Evolutionary conservation across 2,888 invertebrate genomes (phyloP).

Genomic region (Pediacus dermestoides): DNA sequence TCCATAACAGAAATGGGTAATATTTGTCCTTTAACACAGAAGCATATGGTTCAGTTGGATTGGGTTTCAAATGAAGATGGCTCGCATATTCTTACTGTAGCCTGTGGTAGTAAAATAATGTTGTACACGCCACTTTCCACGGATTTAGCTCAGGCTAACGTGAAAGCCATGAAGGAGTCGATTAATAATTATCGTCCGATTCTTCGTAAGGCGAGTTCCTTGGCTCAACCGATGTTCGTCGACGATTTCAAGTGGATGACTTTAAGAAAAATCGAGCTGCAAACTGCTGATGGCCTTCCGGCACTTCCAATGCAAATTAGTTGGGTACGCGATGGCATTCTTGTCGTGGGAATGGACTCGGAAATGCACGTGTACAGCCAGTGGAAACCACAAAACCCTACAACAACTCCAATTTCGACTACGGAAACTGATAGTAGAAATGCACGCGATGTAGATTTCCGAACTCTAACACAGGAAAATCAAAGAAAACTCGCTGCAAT

Average conservation of each 20-base stretch:
- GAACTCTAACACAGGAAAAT: slow-evolving; percentile 64
- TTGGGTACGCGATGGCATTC: slow-evolving; percentile 94
- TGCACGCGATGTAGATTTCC: slow-evolving; percentile 66
- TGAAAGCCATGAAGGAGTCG: slow-evolving; percentile 70
- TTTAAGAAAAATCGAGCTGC: slow-evolving; percentile 81
- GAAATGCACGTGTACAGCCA: slow-evolving; percentile 99
- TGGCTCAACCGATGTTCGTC: slow-evolving; percentile 83
- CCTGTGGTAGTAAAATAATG: slow-evolving; percentile 88
- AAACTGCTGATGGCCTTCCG: slow-evolving; percentile 92
- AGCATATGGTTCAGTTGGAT: slow-evolving; percentile 91
- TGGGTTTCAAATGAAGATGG: slow-evolving; percentile 99
- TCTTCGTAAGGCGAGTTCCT: slow-evolving; percentile 83
- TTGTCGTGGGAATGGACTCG: slow-evolving; percentile 99
- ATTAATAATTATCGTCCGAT: slow-evolving; percentile 80
- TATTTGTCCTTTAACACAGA: slow-evolving; percentile 85
- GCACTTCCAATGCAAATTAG: slow-evolving; percentile 98
- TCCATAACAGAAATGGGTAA: slow-evolving; percentile 90
- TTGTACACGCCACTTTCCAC: slow-evolving; percentile 92
- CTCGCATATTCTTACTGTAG: slow-evolving; percentile 94
- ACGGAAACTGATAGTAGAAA: slow-evolving; percentile 58
- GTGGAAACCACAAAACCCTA: slow-evolving; percentile 74
- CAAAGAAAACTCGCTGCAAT: slow-evolving; percentile 65
- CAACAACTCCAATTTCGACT: slow-evolving; percentile 18
- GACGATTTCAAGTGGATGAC: slow-evolving; percentile 98
- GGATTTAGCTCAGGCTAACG: slow-evolving; percentile 90